Evolutionary conservation across 2,888 invertebrate species (phyloP), one percentile per base, ranked within the genome.

Genomic region (Linyphia triangularis): DNA sequence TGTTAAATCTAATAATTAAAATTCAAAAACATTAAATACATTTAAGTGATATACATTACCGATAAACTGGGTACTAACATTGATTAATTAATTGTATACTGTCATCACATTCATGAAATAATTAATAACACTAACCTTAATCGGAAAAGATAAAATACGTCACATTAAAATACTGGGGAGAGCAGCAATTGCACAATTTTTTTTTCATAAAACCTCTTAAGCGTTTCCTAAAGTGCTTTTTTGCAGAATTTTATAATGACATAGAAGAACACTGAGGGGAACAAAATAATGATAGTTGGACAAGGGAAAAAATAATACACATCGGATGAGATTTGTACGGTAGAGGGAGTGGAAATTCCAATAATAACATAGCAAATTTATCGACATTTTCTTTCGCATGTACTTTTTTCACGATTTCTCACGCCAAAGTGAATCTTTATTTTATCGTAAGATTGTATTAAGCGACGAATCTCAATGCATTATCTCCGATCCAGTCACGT

Each of bases 381-480:
- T 82, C 82, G 82, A 63, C 70, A 82, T 57, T 40, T 70, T 72
- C 70, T 82, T 82, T 33, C 33, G 13, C 22, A 22, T 67, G 3
- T 5, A 37, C 59, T 43, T 40, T 65, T 70, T 10, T 40, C 19
- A 61, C 37, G 43, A 69, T 59, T 61, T 33, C 61, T 72, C 72
- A 82, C 63, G 82, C 63, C 30, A 72, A 82, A 82, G 72, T 82
- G 82, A 82, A 72, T 82, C 82, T 82, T 82, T 82, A 82, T 82
- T 82, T 82, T 61, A 82, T 70, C 70, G 72, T 82, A 63, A 72
- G 72, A 82, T 63, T 72, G 51, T 57, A 81, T 81, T 81, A 81
- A 69, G 37, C 26, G 65, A 61, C 30, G 72, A 70, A 82, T 79
- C 78, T 22, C 67, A 10, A 43, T 79, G 78, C 78, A 79, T 65